Conservation (phyloP, 2,797 vertebrate species). For the Poeciliopsis turneri region DNA sequence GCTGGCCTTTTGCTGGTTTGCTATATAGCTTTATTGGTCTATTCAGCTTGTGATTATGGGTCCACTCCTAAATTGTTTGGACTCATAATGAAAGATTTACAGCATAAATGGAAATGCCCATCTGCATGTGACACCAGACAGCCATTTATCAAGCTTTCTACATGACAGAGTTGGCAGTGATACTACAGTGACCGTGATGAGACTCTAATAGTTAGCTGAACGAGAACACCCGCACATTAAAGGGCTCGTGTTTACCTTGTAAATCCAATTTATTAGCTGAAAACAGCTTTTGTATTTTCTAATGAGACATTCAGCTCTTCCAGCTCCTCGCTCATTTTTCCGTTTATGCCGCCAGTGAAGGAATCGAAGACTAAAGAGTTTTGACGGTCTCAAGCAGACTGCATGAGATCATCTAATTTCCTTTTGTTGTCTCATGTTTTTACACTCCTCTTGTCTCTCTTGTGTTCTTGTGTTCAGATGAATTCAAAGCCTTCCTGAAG, state of each 20-base stretch:
- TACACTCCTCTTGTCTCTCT: constrained; percentile 2
- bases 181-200: constrained; percentile 27
- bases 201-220: constrained; percentile 37
- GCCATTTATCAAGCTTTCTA: constrained; percentile 18
- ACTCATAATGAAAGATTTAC: constrained; percentile 26
- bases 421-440: constrained; percentile 1
- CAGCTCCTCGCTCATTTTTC: constrained; percentile 38
- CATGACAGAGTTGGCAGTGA: constrained; percentile 34
- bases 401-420: constrained; percentile 11
- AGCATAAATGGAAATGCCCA: constrained; percentile 26
- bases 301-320: constrained; percentile 32
- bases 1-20: constrained; percentile 4
- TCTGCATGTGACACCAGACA: constrained; percentile 7
- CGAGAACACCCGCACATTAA: constrained; percentile 41
- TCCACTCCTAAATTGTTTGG: constrained; percentile 25
- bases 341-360: constrained; percentile 13
- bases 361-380: constrained; percentile 14
- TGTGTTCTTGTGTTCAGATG: constrained; percentile 78
- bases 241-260: constrained; percentile 50
- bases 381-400: constrained; percentile 20
- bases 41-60: constrained; percentile 15
- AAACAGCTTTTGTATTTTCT: constrained; percentile 45
- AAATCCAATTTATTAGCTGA: constrained; percentile 54
- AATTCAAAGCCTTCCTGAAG: constrained; percentile 92
- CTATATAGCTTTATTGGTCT: constrained; percentile 6